These are phyloP conservation scores for Brachionus manjavacas DNA, from an alignment of 1,140 invertebrate species.

Conservation along the genomic window DNA sequence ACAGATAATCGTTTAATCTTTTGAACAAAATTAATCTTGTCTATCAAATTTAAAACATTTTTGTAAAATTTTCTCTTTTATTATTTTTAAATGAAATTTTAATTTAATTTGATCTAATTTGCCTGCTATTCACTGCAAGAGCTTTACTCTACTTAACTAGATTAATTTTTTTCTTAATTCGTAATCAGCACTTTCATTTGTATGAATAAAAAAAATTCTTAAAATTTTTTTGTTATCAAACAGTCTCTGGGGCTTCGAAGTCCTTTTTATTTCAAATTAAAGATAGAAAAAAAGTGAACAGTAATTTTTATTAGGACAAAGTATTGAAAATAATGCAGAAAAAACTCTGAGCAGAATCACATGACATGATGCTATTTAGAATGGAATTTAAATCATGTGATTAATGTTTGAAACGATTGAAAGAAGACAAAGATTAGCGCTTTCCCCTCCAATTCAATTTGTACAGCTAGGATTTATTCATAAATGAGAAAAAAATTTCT, in stretches of 20 bases:
- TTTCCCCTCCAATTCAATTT: conserved; percentile 20
- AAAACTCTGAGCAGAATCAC: not conserved
- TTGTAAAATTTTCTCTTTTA: not conserved
- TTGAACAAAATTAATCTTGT: not conserved
- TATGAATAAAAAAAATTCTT: not conserved
- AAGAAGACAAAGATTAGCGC: conserved; percentile 26
- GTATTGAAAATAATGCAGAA: too few species aligned
- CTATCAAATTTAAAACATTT: not conserved
- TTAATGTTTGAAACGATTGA: not conserved
- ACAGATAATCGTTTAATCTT: not conserved
- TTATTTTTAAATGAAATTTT: too few species aligned
- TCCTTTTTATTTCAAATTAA: not conserved
- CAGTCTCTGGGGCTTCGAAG: not conserved
- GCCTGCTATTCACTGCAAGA: not conserved
- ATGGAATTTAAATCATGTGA: not conserved
- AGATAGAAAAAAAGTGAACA: too few species aligned
- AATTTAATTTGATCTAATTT: not conserved
- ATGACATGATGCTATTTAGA: not conserved
- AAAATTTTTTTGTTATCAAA: not conserved
- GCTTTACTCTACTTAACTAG: not conserved
- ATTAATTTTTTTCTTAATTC: not conserved
- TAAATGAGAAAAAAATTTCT: not conserved
- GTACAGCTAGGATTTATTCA: conserved; percentile 29
- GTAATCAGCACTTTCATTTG: not conserved
- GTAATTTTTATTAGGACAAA: too few species aligned